These are phyloP conservation scores for Pongo abelii DNA, from an alignment of 2,113 vertebrate species.

Conservation along the genomic window DNA sequence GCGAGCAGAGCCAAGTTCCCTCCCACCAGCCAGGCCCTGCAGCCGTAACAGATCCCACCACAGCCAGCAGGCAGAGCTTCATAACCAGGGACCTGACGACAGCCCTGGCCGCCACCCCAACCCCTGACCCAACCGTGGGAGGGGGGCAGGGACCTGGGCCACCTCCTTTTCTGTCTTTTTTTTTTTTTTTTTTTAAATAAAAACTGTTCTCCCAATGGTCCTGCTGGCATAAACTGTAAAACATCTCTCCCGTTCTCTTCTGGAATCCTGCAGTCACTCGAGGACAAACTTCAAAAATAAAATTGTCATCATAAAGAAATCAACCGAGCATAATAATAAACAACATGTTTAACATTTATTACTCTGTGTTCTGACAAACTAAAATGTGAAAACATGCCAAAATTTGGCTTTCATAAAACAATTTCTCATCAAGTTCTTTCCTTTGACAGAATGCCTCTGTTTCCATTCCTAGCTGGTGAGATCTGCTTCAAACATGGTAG, in stretches of 20 bases:
- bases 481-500: neutral
- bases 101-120: neutral
- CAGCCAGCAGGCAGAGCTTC: neutral
- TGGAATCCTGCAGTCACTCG: neutral
- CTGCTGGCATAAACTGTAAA: neutral
- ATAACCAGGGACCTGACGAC: neutral
- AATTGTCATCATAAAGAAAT: slow-evolving; percentile 68
- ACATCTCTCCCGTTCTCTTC: neutral
- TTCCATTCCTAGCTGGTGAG: neutral
- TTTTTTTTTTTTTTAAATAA: neutral
- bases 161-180: neutral
- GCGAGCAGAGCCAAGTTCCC: fast-evolving
- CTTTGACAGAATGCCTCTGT: slow-evolving; percentile 63
- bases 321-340: slow-evolving; percentile 41
- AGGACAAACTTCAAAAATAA: slow-evolving; percentile 41
- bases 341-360: slow-evolving; percentile 65
- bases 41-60: fast-evolving
- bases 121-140: fast-evolving
- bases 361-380: slow-evolving; percentile 62
- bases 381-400: slow-evolving; percentile 72
- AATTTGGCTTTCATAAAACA: slow-evolving; percentile 73
- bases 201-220: neutral
- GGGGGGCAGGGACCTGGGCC: neutral
- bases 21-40: fast-evolving
- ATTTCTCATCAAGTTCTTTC: slow-evolving; percentile 72